Evolutionary conservation across 2,888 invertebrate species (phyloP), one percentile per base, ranked within the genome.

Genomic region (Clusia tigrina): DNA sequence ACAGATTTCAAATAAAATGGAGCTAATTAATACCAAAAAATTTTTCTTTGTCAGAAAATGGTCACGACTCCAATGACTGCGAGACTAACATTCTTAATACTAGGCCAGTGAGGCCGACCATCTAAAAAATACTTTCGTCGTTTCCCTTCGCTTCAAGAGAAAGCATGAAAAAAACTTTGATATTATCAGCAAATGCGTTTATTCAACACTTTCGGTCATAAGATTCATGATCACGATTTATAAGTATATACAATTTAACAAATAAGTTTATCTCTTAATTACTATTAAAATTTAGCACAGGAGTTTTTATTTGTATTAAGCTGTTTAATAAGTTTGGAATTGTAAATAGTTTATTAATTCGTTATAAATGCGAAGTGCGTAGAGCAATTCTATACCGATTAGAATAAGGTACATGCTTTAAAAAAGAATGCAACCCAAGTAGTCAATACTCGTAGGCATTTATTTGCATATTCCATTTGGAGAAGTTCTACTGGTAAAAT

Each of bases 271-370:
- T 55, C 26, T 54, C 42, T 10, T 32, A 51, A n/a, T 17, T 58
- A 26, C 15, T 15, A 22, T 32, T 55, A 71, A 72, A 70, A 69
- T 73, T 77, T 74, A 77, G 78, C 76, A 78, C 73, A 72, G 56
- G 65, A 58, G 63, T 69, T 71, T 66, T 64, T 63, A 58, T 68
- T 69, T 52, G 37, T 42, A 54, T 38, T 55, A 48, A 54, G 58
- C 48, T 6, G 18, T 48, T 20, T 48, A 22, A 48, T 48, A 18
- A 32, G 17, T 32, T 37, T 12, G 2, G 22, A 48, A 22, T 17
- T 60, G 54, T 55, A 55, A 25, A 55, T 48, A 54, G 32, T 48
- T 24, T 32, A 58, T 26, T 58, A 17, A 17, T 58, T 58, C 20
- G 25, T 60, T 53, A n/a, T 59, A 46, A 58, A 59, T 53, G n/a